Evolutionary conservation across 2,113 vertebrate genomes (phyloP), one percentile per base, ranked within the genome.

Genomic region (Thamnaconus septentrionalis): DNA sequence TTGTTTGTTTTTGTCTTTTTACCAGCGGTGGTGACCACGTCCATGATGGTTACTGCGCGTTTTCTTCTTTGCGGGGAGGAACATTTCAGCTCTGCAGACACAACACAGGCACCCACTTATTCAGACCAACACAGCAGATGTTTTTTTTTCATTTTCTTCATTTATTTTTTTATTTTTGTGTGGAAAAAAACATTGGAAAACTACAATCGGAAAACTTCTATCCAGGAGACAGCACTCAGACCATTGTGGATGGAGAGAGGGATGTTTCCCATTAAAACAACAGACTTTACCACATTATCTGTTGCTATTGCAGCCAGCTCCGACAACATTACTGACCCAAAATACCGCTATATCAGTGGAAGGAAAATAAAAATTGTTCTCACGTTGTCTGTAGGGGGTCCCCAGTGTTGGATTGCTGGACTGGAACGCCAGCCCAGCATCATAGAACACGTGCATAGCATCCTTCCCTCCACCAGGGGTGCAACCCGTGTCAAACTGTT

Each of bases 381-480:
- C 67, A 92, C 92, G 91, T 86, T 69, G 69, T 75, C 92, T 89
- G 69, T 87, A 53, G 4, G 59, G 18, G 4, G 91, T 92, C 42
- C 69, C 67, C 18, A 70, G 61, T 1, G 61, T 73, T 0, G 58
- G 18, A 31, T 31, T 58, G 71, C 7, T 91, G 59, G 86, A 82
- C 55, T 82, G 57, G 59, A 94, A 86, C 60, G 91, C 11, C 60
- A 94, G 43, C 1, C 93, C 92, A 5, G 93, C 92, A 49, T 93
- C 91, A 2, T 62, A 85, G 68, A 94, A 92, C 55, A 94, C 91
- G 9, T 75, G 58, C 71, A 92, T 78, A 5, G 57, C 46, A 49
- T 92, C 56, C 8, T 62, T 81, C 2, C 93, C 93, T 67, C 93
- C 90, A n/a, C 93, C 93, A 0, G 90, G 69, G 3, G 92, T 92